Conservation (phyloP, 2,888 invertebrate genomes). For the Cephus pygmeus region DNA sequence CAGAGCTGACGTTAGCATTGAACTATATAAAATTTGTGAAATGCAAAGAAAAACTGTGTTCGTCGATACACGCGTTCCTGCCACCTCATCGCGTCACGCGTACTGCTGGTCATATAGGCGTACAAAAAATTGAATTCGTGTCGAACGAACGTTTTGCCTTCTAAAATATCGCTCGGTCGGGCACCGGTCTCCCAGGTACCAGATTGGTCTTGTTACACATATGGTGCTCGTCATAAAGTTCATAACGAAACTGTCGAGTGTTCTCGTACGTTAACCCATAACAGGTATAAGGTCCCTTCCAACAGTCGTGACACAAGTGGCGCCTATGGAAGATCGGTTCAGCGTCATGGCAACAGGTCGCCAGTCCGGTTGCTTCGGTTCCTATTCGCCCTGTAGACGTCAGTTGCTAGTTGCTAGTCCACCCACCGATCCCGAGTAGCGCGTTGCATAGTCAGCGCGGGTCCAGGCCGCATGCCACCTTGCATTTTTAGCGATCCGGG, state of each 20-base stretch:
- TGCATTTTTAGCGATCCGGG: conserved; percentile 51
- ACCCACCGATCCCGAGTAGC: conserved; percentile 45
- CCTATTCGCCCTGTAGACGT: neutral
- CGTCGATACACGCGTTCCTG: too few species aligned
- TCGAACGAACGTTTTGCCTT: neutral
- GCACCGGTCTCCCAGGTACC: neutral
- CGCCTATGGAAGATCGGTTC: conserved; percentile 1
- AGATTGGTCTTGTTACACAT: neutral
- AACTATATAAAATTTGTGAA: neutral
- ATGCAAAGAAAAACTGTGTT: neutral
- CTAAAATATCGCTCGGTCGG: neutral
- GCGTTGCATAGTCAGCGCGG: conserved; percentile 36
- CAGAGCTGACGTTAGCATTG: neutral
- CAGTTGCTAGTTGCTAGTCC: conserved; percentile 42
- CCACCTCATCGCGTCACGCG: too few species aligned
- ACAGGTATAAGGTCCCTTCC: neutral
- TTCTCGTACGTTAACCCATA: neutral
- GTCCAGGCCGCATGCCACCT: conserved; percentile 55
- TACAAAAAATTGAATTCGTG: neutral
- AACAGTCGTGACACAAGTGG: neutral
- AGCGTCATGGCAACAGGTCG: conserved; percentile 17
- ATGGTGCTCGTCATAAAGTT: neutral
- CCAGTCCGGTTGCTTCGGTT: conserved; percentile 33
- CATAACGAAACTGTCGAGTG: neutral
- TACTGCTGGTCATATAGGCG: neutral